Base-by-base conservation (phyloP, 1,140 invertebrate species). In the Drosophila setifemur region DNA sequence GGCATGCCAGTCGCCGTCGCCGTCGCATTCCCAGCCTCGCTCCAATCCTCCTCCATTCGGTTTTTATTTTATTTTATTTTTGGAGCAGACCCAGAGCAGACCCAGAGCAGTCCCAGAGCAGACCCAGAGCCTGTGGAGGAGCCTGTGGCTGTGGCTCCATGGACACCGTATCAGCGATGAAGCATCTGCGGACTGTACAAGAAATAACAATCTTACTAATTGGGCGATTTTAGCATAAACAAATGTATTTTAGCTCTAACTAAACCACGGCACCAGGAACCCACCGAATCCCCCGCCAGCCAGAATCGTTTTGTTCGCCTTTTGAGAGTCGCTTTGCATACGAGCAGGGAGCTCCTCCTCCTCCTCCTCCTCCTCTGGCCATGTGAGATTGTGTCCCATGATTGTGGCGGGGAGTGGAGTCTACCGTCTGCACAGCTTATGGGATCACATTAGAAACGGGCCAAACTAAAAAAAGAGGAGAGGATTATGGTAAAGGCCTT, bases 181-280 rank as follows among this genome's bases (percentile, higher is more conserved):
- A 73, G 78, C 77, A 89, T 89, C 88, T 70, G 88, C 50, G 73
- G 63, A 64, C 87, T 66, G 76, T 87, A 82, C 88, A 79, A 79
- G 83, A 90, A 90, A 90, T 90, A 90, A 90, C 88, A 90, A 90
- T 90, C 88, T 90, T 89, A 57, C 88, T 90, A 90, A 90, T 90
- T 90, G 88, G 88, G 57, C 79, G 85, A 90, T 89, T 90, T 90
- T 90, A 90, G 88, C 88, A 90, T 90, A 89, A 90, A 90, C 88
- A 90, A 89, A 90, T 90, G 88, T 90, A 90, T 90, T 89, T 90
- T 81, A 85, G 57, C 76, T 81, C 82, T 87, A 85, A 85, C 81
- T 86, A 85, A 85, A 85, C 50, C 54, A 63, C 37, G 37, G 43
- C 44, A 53, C 29, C 50, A 43, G 48, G 29, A 43, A 49, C 11